Evolutionary conservation across 2,888 invertebrate species (phyloP).

Genomic region (Spicauda simplicius): DNA sequence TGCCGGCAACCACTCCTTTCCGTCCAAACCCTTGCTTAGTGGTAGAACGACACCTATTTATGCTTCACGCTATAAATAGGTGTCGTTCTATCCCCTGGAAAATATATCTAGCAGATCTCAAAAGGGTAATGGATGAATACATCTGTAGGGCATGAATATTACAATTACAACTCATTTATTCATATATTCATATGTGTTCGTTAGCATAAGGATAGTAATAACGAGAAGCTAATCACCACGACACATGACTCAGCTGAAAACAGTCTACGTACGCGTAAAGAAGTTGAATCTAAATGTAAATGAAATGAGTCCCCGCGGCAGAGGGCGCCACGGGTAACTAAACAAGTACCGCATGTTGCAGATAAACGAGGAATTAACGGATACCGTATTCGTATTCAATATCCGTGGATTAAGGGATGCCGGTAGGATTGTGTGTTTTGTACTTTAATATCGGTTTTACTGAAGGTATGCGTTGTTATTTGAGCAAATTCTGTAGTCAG

Average conservation of each 20-base stretch:
- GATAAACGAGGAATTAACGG: constrained; percentile 5
- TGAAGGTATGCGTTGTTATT: no score
- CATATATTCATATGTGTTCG: background rate
- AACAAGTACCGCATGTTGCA: constrained; percentile 12
- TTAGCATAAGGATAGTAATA: background rate
- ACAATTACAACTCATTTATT: no score
- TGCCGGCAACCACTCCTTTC: no score
- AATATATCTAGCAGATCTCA: no score
- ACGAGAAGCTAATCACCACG: background rate
- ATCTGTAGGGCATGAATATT: background rate
- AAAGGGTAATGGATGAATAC: no score
- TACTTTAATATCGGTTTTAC: background rate
- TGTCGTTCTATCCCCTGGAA: no score
- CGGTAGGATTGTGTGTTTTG: background rate
- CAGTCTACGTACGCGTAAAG: constrained; percentile 1
- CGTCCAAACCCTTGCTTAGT: no score
- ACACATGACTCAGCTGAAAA: background rate
- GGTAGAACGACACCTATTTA: no score
- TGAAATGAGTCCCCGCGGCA: constrained; percentile 24
- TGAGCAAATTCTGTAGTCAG: no score
- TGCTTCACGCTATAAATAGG: no score
- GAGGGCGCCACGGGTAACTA: constrained; percentile 6
- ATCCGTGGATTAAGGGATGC: constrained; percentile 1
- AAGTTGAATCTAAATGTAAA: constrained; percentile 31
- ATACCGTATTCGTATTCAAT: background rate